These are phyloP conservation scores for Egretta garzetta DNA, from an alignment of 2,113 vertebrate genomes.

Conservation along the genomic window DNA sequence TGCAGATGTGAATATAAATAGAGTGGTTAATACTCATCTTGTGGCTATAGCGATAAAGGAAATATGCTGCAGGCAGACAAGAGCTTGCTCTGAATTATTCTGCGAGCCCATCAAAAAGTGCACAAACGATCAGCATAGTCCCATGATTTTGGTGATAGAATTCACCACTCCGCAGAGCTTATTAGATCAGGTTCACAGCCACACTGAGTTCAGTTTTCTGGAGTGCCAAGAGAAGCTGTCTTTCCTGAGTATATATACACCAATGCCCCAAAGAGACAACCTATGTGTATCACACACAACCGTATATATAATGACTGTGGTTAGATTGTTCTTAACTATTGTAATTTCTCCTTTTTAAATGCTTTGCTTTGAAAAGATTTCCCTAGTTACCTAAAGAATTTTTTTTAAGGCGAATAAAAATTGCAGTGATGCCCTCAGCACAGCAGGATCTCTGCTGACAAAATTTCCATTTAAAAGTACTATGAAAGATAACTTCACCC, in stretches of 20 bases:
- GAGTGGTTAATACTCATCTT: background rate
- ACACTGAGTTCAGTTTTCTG: background rate
- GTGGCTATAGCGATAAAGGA: background rate
- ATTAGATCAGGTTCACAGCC: background rate
- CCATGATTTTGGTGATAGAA: background rate
- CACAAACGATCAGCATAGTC: background rate
- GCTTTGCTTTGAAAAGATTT: background rate
- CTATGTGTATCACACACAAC: background rate
- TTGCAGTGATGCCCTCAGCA: background rate
- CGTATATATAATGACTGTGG: fast-evolving
- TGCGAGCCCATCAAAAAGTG: background rate
- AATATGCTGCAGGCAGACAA: background rate
- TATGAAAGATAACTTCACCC: background rate
- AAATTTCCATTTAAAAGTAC: background rate
- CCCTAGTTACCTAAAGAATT: background rate
- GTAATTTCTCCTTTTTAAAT: background rate
- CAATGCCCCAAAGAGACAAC: background rate
- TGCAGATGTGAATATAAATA: background rate
- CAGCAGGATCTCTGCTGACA: background rate
- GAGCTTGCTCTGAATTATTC: background rate
- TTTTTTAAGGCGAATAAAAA: background rate
- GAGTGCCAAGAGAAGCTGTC: background rate
- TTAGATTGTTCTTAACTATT: background rate
- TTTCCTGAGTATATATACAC: background rate
- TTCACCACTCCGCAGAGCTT: background rate